Percentiles rank a stretch among this genome's conserved stretches.
Evolutionary conservation across 1,140 invertebrate genomes (phyloP).

Genomic region (Onthophagus taurus): DNA sequence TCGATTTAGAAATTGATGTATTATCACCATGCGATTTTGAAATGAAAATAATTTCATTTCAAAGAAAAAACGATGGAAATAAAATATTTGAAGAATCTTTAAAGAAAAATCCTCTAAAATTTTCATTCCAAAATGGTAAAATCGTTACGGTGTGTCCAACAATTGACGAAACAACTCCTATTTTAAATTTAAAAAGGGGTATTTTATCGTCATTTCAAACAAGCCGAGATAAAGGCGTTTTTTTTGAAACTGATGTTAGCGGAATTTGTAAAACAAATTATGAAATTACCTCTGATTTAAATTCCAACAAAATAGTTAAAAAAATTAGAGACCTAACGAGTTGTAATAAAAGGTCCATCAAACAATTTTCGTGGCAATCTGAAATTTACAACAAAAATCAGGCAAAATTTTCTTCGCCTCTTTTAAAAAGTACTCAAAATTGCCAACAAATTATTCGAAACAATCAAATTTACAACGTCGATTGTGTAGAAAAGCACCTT

Average conservation of each 20-base stretch:
- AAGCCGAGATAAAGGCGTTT: constrained; percentile 46
- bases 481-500: constrained; percentile 48
- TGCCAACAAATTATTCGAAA: constrained; percentile 3
- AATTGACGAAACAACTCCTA: constrained; percentile 44
- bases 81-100: no score
- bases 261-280: constrained; percentile 56
- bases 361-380: constrained; percentile 48
- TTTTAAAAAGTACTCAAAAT: constrained; percentile 6
- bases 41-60: constrained; percentile 9
- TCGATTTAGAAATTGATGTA: constrained; percentile 5
- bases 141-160: constrained; percentile 47
- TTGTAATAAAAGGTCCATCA: constrained; percentile 47
- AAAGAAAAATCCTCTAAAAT: constrained; percentile 8
- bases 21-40: constrained; percentile 15
- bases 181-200: constrained; percentile 57
- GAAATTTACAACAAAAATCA: constrained; percentile 34
- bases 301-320: constrained; percentile 44
- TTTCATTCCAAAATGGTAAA: constrained; percentile 47
- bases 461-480: constrained; percentile 17
- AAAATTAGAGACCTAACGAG: constrained; percentile 51
- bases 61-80: background rate
- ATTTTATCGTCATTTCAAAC: constrained; percentile 60
- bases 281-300: constrained; percentile 41
- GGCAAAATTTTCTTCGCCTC: constrained; percentile 6
- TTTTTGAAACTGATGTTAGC: constrained; percentile 48